Percentiles rank a stretch among this genome's conserved stretches.
Evolutionary conservation across 1,140 invertebrate species (phyloP).

Genomic region (Eumaeus atala): DNA sequence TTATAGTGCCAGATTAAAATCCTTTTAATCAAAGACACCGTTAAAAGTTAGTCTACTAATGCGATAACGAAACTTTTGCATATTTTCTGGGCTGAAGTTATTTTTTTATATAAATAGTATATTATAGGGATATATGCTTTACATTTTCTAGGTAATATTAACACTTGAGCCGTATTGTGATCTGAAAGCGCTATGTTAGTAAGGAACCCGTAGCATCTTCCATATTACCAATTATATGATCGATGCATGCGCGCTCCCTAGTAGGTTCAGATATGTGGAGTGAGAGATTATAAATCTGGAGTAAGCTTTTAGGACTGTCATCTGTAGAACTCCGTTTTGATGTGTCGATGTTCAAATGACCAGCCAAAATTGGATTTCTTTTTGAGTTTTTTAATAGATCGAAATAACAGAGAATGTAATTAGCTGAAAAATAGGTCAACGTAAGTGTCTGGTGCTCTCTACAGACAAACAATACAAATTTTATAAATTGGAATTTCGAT

Average conservation of each 20-base stretch:
- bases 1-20: not conserved
- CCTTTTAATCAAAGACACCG: not conserved
- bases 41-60: too few species aligned
- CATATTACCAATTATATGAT: not conserved
- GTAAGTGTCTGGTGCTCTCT: too few species aligned
- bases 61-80: constrained; percentile 1
- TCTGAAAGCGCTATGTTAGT: not conserved
- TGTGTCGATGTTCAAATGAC: too few species aligned
- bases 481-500: too few species aligned
- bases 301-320: too few species aligned
- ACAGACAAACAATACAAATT: too few species aligned
- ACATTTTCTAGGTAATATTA: not conserved
- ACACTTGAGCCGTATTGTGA: constrained; percentile 4
- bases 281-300: not conserved
- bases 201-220: not conserved
- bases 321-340: too few species aligned
- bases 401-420: too few species aligned
- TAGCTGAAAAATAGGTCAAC: too few species aligned
- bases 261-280: not conserved
- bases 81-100: not conserved
- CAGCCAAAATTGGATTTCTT: too few species aligned
- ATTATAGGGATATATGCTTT: not conserved
- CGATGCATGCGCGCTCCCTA: not conserved
- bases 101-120: not conserved
- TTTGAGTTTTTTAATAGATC: too few species aligned